Conservation (phyloP, 2,113 vertebrate genomes). For the Rhinichthys klamathensis region DNA sequence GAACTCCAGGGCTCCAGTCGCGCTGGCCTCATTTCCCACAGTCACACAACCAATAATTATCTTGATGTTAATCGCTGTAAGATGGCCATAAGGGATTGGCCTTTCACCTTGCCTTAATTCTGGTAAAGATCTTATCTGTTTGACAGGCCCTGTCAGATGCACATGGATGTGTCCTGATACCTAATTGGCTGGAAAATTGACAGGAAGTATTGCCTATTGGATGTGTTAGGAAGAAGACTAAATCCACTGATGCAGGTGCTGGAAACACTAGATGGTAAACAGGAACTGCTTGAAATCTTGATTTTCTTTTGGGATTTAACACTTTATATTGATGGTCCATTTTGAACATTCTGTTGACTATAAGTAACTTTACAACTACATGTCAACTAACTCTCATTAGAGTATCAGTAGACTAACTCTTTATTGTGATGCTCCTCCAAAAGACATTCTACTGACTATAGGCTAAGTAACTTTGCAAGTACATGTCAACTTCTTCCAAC, state of each 20-base stretch:
- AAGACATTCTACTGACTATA: no score
- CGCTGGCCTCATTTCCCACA: conserved; percentile 70
- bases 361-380: no score
- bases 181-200: conserved; percentile 70
- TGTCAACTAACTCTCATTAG: no score
- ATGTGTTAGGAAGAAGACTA: background rate
- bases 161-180: conserved; percentile 66
- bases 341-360: no score
- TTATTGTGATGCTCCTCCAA: no score
- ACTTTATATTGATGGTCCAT: no score
- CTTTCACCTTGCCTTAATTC: conserved; percentile 75
- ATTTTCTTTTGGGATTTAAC: background rate
- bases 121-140: conserved; percentile 77
- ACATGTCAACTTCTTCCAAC: no score
- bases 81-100: conserved; percentile 72
- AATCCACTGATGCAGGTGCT: conserved; percentile 1
- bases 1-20: conserved; percentile 46
- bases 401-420: no score
- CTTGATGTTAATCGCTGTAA: conserved; percentile 78
- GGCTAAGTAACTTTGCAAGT: no score
- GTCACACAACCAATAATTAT: conserved; percentile 79
- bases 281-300: background rate
- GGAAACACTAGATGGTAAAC: background rate
- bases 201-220: conserved; percentile 27
- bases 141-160: conserved; percentile 72